Percentiles rank a stretch among this genome's conserved stretches.
phyloP scores from a whole-genome alignment of 2,113 vertebrate genomes.

The Sander lucioperca region DNA sequence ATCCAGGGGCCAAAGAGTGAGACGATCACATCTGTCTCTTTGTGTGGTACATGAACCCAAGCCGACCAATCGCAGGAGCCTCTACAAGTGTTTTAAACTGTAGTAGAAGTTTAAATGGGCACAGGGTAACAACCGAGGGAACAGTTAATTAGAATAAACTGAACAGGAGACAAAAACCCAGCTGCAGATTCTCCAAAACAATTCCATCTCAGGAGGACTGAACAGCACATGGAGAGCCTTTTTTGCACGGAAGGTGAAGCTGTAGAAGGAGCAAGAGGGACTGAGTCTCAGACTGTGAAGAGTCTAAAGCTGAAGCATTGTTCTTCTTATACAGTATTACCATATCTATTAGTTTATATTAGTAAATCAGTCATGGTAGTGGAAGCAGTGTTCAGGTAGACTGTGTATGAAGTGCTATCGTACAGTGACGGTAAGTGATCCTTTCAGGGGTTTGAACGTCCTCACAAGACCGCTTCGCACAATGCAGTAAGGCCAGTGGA shows the following conservation, averaged over 20 bases:
- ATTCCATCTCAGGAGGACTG: conserved; percentile 5
- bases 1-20: background rate
- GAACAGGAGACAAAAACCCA: background rate
- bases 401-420: background rate
- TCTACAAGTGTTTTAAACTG: conserved; percentile 28
- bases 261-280: conserved; percentile 20
- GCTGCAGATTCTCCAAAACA: conserved; percentile 21
- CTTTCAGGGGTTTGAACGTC: background rate
- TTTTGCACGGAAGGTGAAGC: conserved; percentile 62
- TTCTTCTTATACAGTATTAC: conserved; percentile 1
- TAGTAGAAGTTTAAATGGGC: conserved; percentile 11
- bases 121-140: conserved; percentile 31
- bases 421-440: background rate
- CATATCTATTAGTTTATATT: conserved; percentile 8
- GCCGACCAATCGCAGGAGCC: conserved; percentile 25
- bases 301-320: conserved; percentile 18
- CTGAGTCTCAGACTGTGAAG: background rate
- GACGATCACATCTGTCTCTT: background rate
- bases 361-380: background rate
- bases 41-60: conserved; percentile 1
- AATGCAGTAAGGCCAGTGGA: conserved; percentile 26
- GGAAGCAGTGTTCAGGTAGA: conserved; percentile 18
- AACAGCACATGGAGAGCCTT: conserved; percentile 25
- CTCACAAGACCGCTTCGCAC: conserved; percentile 12
- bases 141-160: conserved; percentile 2